These are phyloP conservation scores for Salpingus planirostris DNA, from an alignment of 2,888 invertebrate species.

Conservation along the genomic window DNA sequence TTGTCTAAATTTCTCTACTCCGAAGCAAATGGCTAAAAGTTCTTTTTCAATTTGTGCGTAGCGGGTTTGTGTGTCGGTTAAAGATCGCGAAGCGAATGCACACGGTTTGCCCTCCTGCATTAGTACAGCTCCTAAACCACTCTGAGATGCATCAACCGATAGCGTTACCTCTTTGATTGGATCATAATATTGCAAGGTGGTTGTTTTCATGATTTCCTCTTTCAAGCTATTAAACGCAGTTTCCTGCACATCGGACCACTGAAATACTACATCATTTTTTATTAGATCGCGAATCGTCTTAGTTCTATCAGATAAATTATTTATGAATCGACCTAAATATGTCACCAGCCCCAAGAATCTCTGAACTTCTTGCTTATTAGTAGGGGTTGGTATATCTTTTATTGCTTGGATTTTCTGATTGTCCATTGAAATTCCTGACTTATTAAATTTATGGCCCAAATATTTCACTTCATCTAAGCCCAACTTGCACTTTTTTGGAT, in stretches of 20 bases:
- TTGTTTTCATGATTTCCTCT: conserved; percentile 1
- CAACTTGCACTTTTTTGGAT: conserved; percentile 19
- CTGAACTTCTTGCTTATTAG: conserved; percentile 20
- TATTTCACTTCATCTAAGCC: conserved; percentile 16
- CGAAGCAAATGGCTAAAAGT: conserved; percentile 22
- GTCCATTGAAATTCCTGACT: conserved; percentile 17
- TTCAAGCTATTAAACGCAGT: conserved; percentile 5
- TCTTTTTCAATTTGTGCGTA: conserved; percentile 24
- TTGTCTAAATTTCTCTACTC: conserved; percentile 18
- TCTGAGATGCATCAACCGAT: conserved; percentile 7
- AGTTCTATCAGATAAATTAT: conserved; percentile 14
- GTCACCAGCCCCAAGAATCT: conserved; percentile 25
- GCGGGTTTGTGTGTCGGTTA: conserved; percentile 14
- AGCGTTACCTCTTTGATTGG: conserved; percentile 1
- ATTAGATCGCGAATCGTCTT: conserved; percentile 10
- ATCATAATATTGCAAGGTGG: conserved; percentile 6
- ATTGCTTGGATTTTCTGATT: conserved; percentile 20
- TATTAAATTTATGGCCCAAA: conserved; percentile 18
- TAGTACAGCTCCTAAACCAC: conserved; percentile 11
- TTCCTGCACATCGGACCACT: conserved; percentile 3
- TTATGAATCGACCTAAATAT: conserved; percentile 18
- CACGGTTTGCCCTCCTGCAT: conserved; percentile 6
- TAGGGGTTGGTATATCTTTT: conserved; percentile 17
- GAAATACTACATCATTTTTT: conserved; percentile 7
- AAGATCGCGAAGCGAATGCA: conserved; percentile 7